These are phyloP conservation scores for Macrotrachela quadricornifera DNA, from an alignment of 1,140 invertebrate species.

Conservation along the genomic window DNA sequence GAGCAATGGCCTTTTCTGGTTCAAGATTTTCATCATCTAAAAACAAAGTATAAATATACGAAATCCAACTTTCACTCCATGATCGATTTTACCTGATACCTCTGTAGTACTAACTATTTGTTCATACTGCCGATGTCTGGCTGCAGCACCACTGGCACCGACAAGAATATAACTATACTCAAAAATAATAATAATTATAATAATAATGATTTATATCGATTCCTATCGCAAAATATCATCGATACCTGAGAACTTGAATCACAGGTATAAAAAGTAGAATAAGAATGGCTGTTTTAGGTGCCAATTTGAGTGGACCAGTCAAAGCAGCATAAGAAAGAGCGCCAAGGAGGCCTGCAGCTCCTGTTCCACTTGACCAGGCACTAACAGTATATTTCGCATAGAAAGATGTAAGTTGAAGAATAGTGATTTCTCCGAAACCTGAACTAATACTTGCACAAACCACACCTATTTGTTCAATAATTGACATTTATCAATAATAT, in stretches of 20 bases:
- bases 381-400: constrained; percentile 43
- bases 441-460: constrained; percentile 48
- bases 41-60: too few relatives aligned
- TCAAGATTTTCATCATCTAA: too few relatives aligned
- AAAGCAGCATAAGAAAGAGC: constrained; percentile 49
- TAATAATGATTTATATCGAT: background rate
- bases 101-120: too few relatives aligned
- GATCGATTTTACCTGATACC: too few relatives aligned
- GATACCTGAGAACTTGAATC: constrained; percentile 39
- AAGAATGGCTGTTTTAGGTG: constrained; percentile 41
- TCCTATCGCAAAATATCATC: constrained; percentile 33
- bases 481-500: background rate
- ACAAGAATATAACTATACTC: too few relatives aligned
- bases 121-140: too few relatives aligned
- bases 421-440: constrained; percentile 58
- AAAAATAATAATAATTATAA: too few relatives aligned
- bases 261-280: constrained; percentile 50
- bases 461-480: constrained; percentile 39
- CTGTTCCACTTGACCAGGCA: constrained; percentile 61
- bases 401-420: constrained; percentile 46
- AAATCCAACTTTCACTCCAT: too few relatives aligned
- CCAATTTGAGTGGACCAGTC: constrained; percentile 34
- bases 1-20: too few relatives aligned
- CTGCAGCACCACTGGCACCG: too few relatives aligned
- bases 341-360: constrained; percentile 54